These are phyloP conservation scores for Lamellibrachia satsuma DNA, from an alignment of 2,888 invertebrate genomes.

Conservation along the genomic window DNA sequence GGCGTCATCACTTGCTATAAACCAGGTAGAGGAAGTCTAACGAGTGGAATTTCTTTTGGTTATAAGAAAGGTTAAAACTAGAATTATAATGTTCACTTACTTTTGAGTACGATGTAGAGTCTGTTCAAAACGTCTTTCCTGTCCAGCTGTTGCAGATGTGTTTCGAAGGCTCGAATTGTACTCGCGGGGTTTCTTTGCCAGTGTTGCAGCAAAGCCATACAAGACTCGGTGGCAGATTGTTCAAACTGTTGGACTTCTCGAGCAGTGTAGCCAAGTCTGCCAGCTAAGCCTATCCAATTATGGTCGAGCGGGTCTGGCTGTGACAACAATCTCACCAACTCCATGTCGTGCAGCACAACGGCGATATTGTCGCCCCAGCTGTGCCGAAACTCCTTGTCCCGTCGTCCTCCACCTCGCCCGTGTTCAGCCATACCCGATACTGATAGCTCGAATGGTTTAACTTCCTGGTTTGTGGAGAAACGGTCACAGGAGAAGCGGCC, in stretches of 20 bases:
- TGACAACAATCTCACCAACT: neutral
- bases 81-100: neutral
- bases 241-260: neutral
- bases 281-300: neutral
- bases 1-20: neutral
- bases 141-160: neutral
- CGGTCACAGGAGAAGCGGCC: no score
- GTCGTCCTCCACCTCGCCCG: neutral
- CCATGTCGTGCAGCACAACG: neutral
- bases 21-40: neutral
- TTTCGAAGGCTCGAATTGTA: neutral
- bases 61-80: neutral
- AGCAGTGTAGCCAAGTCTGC: neutral
- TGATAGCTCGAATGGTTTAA: neutral
- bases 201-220: neutral
- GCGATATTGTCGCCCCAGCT: neutral
- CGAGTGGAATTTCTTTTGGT: neutral
- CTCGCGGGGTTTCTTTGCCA: neutral
- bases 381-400: neutral
- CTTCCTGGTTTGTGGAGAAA: neutral
- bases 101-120: neutral
- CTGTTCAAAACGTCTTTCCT: neutral
- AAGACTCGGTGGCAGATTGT: neutral
- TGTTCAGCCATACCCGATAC: neutral
- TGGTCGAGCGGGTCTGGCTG: neutral